Evolutionary conservation across 2,113 vertebrate genomes (phyloP).

Genomic region (Neofelis nebulosa): DNA sequence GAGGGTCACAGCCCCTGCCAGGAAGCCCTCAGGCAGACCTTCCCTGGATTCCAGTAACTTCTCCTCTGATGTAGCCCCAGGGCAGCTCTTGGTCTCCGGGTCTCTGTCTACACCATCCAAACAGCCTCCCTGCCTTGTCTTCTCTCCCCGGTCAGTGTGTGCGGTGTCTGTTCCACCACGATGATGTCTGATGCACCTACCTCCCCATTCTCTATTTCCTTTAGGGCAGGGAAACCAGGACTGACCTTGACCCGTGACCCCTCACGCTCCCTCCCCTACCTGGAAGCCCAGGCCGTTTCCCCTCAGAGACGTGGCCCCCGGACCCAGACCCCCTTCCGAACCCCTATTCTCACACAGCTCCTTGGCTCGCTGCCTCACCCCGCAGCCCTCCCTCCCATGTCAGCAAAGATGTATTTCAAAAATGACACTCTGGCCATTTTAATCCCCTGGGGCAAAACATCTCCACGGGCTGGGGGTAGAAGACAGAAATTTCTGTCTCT

Average conservation of each 20-base stretch:
- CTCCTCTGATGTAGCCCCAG: too few species aligned
- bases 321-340: fast-evolving
- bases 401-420: background rate
- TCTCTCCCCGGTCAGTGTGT: background rate
- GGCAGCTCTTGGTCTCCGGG: background rate
- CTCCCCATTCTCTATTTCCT: background rate
- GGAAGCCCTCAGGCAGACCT: background rate
- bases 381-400: background rate
- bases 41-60: background rate
- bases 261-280: background rate
- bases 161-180: too few species aligned
- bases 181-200: too few species aligned
- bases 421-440: too few species aligned
- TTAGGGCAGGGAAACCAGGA: background rate
- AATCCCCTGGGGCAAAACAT: background rate
- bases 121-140: background rate
- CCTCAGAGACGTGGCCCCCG: too few species aligned
- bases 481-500: background rate
- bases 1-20: background rate
- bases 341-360: background rate
- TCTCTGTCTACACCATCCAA: background rate
- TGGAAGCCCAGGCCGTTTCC: background rate
- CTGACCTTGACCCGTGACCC: too few species aligned
- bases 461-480: background rate
- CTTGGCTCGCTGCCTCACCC: fast-evolving